phyloP scores from a whole-genome alignment of 2,888 invertebrate species.

The Scelioninae gen. 1 region DNA sequence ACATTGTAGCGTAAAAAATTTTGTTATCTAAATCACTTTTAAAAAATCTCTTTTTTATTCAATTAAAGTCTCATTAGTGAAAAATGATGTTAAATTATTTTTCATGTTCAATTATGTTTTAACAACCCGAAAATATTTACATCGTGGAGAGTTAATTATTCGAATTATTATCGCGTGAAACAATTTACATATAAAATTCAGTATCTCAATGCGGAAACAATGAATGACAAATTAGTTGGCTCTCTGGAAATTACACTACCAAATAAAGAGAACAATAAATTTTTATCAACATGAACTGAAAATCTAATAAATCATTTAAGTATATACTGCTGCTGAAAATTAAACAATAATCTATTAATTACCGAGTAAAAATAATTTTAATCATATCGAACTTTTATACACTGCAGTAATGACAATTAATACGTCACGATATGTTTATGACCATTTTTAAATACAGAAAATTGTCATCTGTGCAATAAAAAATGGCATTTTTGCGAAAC shows the following conservation, averaged over 20 bases:
- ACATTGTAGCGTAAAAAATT: too few species aligned
- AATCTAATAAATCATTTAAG: constrained; percentile 28
- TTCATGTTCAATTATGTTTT: too few species aligned
- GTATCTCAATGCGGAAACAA: constrained; percentile 35
- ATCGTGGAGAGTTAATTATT: constrained; percentile 33
- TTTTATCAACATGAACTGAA: constrained; percentile 24
- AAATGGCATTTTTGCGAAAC: not conserved
- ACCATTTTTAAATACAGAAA: too few species aligned
- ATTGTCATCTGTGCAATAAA: too few species aligned
- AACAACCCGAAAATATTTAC: not conserved
- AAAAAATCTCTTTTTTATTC: too few species aligned
- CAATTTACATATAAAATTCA: constrained; percentile 52
- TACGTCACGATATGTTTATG: too few species aligned
- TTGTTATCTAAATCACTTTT: too few species aligned
- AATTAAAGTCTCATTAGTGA: too few species aligned
- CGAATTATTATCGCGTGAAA: constrained; percentile 46
- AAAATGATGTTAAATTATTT: too few species aligned
- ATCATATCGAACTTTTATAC: constrained; percentile 19
- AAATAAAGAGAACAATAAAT: constrained; percentile 33
- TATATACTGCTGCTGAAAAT: constrained; percentile 5
- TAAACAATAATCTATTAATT: too few species aligned
- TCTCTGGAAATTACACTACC: constrained; percentile 39
- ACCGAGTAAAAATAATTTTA: too few species aligned
- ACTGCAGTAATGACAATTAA: too few species aligned
- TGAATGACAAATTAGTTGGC: constrained; percentile 41